Base-by-base conservation (phyloP, 2,113 vertebrate genomes). In the Pao palembangensis region DNA sequence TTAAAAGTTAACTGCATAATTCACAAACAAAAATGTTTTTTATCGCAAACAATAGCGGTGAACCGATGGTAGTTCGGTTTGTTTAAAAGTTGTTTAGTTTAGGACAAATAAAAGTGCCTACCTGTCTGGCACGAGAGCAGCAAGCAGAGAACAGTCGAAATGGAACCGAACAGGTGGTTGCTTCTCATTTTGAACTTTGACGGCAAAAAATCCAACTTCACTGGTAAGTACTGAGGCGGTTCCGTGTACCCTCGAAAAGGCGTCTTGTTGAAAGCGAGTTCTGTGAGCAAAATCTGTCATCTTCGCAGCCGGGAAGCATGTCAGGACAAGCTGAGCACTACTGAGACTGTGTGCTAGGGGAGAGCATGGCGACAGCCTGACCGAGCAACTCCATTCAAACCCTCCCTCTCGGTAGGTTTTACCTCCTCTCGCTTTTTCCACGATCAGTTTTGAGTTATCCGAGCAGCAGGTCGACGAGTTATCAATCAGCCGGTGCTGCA, bases 81-180 rank as follows among this genome's bases (percentile, higher is more conserved):
- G 34, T 38, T 8, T 38, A 12, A 38, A 38, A 12, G 34, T 1
- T 38, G 11, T 10, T 38, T 34, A 34, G 31, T 34, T 34, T 38
- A 12, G 34, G 28, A 31, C 28, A 31, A 44, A 15, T 17, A 49
- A n/a, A 11, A n/a, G 47, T 18, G 47, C 47, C 81, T 73, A 92
- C 89, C 87, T 73, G 87, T 66, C n/a, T 69, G 64, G 67, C 57
- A 83, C 14, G 89, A 42, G 61, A 91, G 75, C 6, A 88, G 66
- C 38, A 51, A 63, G 46, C 63, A 85, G 67, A 90, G 44, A 11
- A 81, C n/a, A 44, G 83, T 64, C 6, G 64, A 73, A 73, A 81
- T 61, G 49, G 54, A 15, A 1, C 67, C 79, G 61, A 88, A 80
- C 77, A 77, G 74, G 73, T 83, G 85, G 81, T 55, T 64, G 60